phyloP scores from a whole-genome alignment of 37 sponge, comb jelly and placozoan species.

The Ianthella basta region DNA sequence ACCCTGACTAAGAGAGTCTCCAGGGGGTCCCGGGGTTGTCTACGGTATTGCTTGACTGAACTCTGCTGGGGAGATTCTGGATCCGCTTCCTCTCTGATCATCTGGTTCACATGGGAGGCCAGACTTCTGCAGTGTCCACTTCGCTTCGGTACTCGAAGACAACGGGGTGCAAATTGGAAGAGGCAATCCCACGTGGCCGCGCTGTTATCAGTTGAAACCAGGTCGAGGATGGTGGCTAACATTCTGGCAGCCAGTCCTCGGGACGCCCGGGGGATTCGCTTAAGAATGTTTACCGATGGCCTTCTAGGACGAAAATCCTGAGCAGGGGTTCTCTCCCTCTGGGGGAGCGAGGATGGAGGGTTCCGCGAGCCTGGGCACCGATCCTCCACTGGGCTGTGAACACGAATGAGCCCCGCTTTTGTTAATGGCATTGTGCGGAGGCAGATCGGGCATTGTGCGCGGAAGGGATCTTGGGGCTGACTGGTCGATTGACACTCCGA shows the following conservation, averaged over 20 bases:
- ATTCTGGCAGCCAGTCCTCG: slow-evolving; percentile 16
- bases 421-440: slow-evolving; percentile 8
- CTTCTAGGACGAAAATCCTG: slow-evolving; percentile 20
- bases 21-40: no score
- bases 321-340: slow-evolving; percentile 6
- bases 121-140: slow-evolving; percentile 19
- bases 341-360: slow-evolving; percentile 10
- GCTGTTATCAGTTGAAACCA: slow-evolving; percentile 10
- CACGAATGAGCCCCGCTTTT: slow-evolving; percentile 16
- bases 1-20: no score
- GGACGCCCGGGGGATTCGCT: slow-evolving; percentile 40
- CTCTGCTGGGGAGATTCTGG: not conserved
- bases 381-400: slow-evolving; percentile 9
- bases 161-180: slow-evolving; percentile 33
- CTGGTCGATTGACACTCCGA: not conserved
- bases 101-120: slow-evolving; percentile 31
- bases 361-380: slow-evolving; percentile 14
- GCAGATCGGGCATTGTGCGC: slow-evolving; percentile 9
- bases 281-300: slow-evolving; percentile 27
- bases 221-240: slow-evolving; percentile 22
- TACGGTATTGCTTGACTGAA: not conserved
- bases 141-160: slow-evolving; percentile 26
- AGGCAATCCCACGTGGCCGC: slow-evolving; percentile 31
- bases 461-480: not conserved
- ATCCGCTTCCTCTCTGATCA: slow-evolving; percentile 19